Conservation (phyloP, 1,140 invertebrate species). For the Trinorchestia longiramus region DNA sequence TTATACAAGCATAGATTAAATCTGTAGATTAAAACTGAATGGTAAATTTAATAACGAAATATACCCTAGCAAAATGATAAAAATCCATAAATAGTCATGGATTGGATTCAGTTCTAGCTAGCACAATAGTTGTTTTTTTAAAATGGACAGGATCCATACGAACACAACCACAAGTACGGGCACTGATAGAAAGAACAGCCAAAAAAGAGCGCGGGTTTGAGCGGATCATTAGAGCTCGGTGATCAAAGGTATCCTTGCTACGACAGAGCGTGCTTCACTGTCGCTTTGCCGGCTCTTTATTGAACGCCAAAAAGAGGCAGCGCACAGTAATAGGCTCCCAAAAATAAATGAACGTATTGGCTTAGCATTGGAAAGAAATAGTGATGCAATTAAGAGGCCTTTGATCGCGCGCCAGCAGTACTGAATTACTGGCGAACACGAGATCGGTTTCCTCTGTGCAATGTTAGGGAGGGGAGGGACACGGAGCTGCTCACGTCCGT, state of each 20-base stretch:
- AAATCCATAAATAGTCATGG: too few relatives aligned
- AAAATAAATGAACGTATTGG: slow-evolving; percentile 32
- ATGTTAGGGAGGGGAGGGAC: background rate
- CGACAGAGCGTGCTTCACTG: slow-evolving; percentile 4
- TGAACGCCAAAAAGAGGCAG: background rate
- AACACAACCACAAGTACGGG: too few relatives aligned
- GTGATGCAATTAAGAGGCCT: slow-evolving; percentile 26
- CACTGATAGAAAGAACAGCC: background rate
- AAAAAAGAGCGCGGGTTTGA: background rate
- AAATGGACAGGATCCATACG: too few relatives aligned
- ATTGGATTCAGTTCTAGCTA: too few relatives aligned
- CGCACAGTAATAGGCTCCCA: background rate
- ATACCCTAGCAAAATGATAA: too few relatives aligned
- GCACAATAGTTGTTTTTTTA: too few relatives aligned
- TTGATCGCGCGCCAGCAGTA: background rate
- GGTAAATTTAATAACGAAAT: too few relatives aligned
- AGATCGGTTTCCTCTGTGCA: background rate
- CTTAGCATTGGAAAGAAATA: slow-evolving; percentile 48
- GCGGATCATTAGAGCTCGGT: background rate
- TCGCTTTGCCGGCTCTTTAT: background rate
- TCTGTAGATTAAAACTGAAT: too few relatives aligned
- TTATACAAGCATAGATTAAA: too few relatives aligned
- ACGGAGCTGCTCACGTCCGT: background rate
- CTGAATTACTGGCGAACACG: background rate
- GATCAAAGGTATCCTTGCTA: slow-evolving; percentile 24